phyloP scores from a whole-genome alignment of 2,888 invertebrate species.

The Trissoscelio sp. region DNA sequence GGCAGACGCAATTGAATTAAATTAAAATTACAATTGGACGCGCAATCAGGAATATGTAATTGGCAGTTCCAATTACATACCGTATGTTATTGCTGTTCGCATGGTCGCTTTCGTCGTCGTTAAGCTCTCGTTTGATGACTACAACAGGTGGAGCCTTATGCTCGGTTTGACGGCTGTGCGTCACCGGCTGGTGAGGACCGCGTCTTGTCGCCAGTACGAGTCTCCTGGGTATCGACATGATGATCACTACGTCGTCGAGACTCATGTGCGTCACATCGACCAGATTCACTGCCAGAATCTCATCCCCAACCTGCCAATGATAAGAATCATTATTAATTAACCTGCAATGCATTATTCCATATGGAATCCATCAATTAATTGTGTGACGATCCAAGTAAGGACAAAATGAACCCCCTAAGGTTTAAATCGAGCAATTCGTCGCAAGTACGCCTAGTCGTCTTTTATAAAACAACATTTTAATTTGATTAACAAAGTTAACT shows the following conservation, averaged over 20 bases:
- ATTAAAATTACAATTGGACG: constrained; percentile 33
- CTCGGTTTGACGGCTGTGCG: constrained; percentile 84
- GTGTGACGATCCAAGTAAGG: constrained; percentile 22
- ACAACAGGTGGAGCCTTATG: constrained; percentile 96
- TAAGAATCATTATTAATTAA: constrained; percentile 54
- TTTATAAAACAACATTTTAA: too few species aligned
- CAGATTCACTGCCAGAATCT: constrained; percentile 98
- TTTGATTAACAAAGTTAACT: too few species aligned
- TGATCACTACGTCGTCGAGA: constrained; percentile 99
- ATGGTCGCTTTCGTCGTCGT: constrained; percentile 90
- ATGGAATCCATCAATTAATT: constrained; percentile 51
- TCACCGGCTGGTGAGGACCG: constrained; percentile 81
- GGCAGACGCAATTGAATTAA: constrained; percentile 29
- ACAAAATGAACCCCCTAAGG: background rate
- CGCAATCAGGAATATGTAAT: constrained; percentile 37
- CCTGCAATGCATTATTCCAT: constrained; percentile 33
- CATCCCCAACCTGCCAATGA: constrained; percentile 93
- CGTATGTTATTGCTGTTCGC: constrained; percentile 82
- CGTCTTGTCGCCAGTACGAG: constrained; percentile 97
- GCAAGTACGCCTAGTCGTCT: too few species aligned
- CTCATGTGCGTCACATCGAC: constrained; percentile 99
- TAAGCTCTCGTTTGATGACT: constrained; percentile 93
- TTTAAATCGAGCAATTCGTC: too few species aligned
- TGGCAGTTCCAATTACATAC: constrained; percentile 71
- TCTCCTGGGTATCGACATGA: constrained; percentile 99